Evolutionary conservation across 2,888 invertebrate genomes (phyloP).

Genomic region (Dysmachus trigonus): DNA sequence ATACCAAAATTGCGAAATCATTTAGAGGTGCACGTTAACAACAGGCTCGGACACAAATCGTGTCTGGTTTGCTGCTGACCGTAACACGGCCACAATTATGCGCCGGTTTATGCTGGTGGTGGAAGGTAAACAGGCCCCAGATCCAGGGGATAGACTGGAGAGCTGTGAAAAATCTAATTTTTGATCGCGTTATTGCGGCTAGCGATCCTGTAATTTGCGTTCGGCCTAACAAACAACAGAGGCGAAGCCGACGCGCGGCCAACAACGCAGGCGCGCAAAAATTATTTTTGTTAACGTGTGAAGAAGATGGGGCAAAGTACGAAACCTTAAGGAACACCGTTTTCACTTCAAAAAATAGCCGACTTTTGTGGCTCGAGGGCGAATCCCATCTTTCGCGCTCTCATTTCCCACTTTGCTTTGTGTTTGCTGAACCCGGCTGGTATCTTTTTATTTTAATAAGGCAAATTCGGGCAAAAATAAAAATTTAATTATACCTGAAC

Average conservation of each 20-base stretch:
- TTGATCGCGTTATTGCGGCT: conserved; percentile 51
- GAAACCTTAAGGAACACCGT: conserved; percentile 31
- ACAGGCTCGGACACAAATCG: conserved; percentile 27
- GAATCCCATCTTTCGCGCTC: background rate
- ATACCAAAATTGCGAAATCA: conserved; percentile 44
- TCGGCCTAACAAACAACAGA: conserved; percentile 43
- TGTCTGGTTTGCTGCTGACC: conserved; percentile 14
- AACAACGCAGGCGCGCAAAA: background rate
- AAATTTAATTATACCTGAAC: conserved; percentile 27
- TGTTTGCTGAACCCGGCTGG: background rate
- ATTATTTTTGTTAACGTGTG: conserved; percentile 35
- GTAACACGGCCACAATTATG: background rate
- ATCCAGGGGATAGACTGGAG: conserved; percentile 5
- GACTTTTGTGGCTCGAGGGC: conserved; percentile 13
- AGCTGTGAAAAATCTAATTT: conserved; percentile 51
- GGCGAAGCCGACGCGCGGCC: conserved; percentile 37
- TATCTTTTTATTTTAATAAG: background rate
- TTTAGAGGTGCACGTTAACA: conserved; percentile 42
- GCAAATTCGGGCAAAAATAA: conserved; percentile 18
- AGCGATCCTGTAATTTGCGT: conserved; percentile 50
- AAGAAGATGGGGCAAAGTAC: conserved; percentile 9
- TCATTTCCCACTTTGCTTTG: conserved; percentile 12
- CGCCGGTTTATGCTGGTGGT: background rate
- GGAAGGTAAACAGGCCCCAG: conserved; percentile 30
- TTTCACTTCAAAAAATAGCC: conserved; percentile 34